These are phyloP conservation scores for Heliangelus exortis DNA, from an alignment of 2,797 vertebrate genomes.

Conservation along the genomic window DNA sequence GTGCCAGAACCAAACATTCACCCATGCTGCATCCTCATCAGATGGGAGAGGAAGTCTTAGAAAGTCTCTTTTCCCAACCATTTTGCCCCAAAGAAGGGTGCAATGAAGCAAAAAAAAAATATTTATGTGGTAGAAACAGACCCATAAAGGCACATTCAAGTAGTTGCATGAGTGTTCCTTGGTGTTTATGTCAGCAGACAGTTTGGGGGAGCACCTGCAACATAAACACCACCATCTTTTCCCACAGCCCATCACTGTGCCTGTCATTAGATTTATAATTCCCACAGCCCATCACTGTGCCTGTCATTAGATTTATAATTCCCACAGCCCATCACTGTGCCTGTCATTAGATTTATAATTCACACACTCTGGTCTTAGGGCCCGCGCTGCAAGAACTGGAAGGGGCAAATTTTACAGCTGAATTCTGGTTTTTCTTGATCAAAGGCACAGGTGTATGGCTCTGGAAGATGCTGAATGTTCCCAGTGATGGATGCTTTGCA, in stretches of 20 bases:
- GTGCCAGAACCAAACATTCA: conserved; percentile 67
- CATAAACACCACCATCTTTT: conserved; percentile 27
- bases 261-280: background rate
- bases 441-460: conserved; percentile 6
- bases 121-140: conserved; percentile 57
- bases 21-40: conserved; percentile 30
- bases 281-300: background rate
- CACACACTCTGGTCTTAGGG: background rate
- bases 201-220: conserved; percentile 52
- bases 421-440: background rate
- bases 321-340: background rate
- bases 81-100: conserved; percentile 43
- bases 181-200: background rate
- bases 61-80: conserved; percentile 23
- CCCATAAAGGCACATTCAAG: conserved; percentile 37
- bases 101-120: background rate
- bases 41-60: conserved; percentile 1
- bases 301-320: conserved; percentile 9
- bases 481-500: accelerated
- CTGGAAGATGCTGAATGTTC: background rate
- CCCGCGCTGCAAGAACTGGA: background rate
- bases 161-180: conserved; percentile 33
- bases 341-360: conserved; percentile 9
- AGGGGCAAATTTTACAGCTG: background rate
- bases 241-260: conserved; percentile 40